Conservation (phyloP, 2,113 vertebrate genomes). For the Lycocorax pyrrhopterus region DNA sequence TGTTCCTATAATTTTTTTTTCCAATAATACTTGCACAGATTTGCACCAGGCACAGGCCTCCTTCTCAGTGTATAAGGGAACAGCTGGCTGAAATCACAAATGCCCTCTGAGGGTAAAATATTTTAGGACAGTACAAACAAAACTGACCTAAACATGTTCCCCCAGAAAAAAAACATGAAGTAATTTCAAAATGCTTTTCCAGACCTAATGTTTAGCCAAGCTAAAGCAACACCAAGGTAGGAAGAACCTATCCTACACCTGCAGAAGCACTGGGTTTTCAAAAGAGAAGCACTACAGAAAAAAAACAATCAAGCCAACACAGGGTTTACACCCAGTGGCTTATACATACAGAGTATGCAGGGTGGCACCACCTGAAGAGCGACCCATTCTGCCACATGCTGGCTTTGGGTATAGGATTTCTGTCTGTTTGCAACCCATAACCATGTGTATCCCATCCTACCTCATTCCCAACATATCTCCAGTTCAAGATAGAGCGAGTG, state of each 20-base stretch:
- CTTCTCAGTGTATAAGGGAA: neutral
- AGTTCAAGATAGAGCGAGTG: accelerated
- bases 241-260: neutral
- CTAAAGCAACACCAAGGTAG: neutral
- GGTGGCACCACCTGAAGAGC: neutral
- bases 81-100: neutral
- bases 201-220: neutral
- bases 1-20: neutral
- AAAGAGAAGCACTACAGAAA: neutral
- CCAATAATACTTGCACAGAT: neutral
- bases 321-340: neutral
- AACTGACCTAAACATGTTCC: neutral
- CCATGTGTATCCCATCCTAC: neutral
- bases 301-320: neutral
- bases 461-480: neutral
- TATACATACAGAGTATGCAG: accelerated
- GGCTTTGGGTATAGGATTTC: neutral
- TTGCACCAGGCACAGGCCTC: neutral
- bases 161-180: neutral
- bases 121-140: neutral
- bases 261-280: neutral
- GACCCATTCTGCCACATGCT: neutral
- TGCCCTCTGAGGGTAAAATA: neutral
- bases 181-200: neutral
- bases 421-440: neutral